These are phyloP conservation scores for Burhinus oedicnemus DNA, from an alignment of 2,113 vertebrate species.

Conservation along the genomic window DNA sequence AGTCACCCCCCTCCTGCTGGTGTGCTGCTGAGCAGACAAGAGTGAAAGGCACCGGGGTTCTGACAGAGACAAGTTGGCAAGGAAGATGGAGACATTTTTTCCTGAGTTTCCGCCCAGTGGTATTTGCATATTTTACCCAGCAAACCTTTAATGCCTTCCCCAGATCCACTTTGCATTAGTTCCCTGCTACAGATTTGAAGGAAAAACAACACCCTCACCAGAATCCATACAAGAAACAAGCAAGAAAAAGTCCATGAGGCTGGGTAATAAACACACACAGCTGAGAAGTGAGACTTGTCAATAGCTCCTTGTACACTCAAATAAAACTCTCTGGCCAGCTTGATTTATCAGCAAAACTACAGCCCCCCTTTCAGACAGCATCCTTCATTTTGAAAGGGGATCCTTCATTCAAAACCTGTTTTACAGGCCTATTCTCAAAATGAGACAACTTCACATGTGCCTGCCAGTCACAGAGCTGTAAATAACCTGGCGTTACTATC, in stretches of 20 bases:
- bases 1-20: neutral
- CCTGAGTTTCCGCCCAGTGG: neutral
- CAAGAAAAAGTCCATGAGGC: neutral
- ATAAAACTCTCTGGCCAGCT: neutral
- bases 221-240: neutral
- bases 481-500: neutral
- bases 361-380: neutral
- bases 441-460: neutral
- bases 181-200: slow-evolving; percentile 17
- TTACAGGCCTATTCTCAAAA: neutral
- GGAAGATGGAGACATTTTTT: neutral
- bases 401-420: slow-evolving; percentile 47
- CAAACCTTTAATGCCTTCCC: slow-evolving; percentile 2
- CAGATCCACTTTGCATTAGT: neutral
- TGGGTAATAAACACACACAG: neutral
- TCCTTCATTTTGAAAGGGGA: neutral
- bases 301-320: neutral
- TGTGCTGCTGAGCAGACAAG: neutral
- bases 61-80: neutral
- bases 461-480: neutral
- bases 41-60: neutral
- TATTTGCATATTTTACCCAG: neutral
- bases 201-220: neutral
- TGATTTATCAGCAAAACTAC: neutral
- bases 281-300: neutral